Conservation (phyloP, 2,888 invertebrate genomes). For the Oasisia sp. region DNA sequence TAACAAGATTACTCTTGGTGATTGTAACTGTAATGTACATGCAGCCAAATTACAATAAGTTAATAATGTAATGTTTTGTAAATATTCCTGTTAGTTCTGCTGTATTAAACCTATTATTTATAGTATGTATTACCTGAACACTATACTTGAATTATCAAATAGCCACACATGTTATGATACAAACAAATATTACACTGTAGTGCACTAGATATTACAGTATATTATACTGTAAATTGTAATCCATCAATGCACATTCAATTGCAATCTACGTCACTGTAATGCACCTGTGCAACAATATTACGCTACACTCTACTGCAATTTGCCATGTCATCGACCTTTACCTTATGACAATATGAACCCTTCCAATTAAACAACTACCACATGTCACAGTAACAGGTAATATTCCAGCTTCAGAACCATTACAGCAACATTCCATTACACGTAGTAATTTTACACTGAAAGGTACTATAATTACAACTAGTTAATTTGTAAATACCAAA, state of each 20-base stretch:
- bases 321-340: not conserved
- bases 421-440: not conserved
- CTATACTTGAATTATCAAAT: too few relatives aligned
- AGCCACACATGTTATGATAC: too few relatives aligned
- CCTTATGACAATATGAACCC: not conserved
- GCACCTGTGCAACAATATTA: not conserved
- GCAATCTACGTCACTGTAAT: not conserved
- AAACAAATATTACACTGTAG: not conserved
- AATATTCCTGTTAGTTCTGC: not conserved
- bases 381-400: not conserved
- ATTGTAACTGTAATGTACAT: not conserved
- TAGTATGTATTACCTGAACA: too few relatives aligned
- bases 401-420: not conserved
- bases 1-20: not conserved
- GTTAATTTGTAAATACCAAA: not conserved
- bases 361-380: not conserved
- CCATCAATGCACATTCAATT: not conserved
- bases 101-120: not conserved
- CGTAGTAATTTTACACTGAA: not conserved
- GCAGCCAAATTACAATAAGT: not conserved
- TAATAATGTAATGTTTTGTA: not conserved
- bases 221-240: not conserved
- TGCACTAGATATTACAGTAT: not conserved
- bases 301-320: not conserved
- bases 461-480: not conserved